Evolutionary conservation across 2,797 vertebrate genomes (phyloP), one percentile per base, ranked within the genome.

Genomic region (Cynopterus sphinx): DNA sequence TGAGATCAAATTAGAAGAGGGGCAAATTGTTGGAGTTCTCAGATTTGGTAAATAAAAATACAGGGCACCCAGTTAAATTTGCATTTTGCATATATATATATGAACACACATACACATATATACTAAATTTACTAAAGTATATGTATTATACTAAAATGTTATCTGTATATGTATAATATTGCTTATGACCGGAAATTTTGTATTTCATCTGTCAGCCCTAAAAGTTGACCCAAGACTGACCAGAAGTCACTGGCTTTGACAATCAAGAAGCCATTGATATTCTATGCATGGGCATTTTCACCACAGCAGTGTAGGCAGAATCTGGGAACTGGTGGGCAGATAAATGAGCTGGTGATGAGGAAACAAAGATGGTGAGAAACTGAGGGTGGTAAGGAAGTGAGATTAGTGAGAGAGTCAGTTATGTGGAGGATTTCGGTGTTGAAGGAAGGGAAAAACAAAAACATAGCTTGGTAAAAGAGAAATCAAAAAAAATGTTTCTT

Each of bases 401-500:
- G 41, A 71, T 46, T 24, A 24, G 4, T 39, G 28, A 97, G 26
- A 12, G 31, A 88, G 55, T 55, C 31, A 16, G 53, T 88, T 70
- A n/a, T 39, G 22, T 57, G 36, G 61, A 92, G 33, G 41, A 86
- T 78, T 86, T 71, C 84, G 17, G 24, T 92, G 49, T 61, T 33
- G 49, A 95, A 87, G 28, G 61, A 87, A 67, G n/a, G 39, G 31
- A 19, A 91, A 88, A 86, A 73, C 59, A 81, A 67, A 73, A 77
- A 71, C 68, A 36, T 31, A 61, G 22, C 70, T 12, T 61, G n/a
- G 86, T 24, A 79, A 84, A 89, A 68, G 39, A 91, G 46, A 78
- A 78, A 39, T 31, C 43, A 75, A 49, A 36, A 43, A 82, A 94
- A 31, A 75, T 43, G 11, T 26, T 77, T 87, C 49, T 51, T 55